Conservation (phyloP, 2,888 invertebrate genomes). For the Sesia bembeciformis region DNA sequence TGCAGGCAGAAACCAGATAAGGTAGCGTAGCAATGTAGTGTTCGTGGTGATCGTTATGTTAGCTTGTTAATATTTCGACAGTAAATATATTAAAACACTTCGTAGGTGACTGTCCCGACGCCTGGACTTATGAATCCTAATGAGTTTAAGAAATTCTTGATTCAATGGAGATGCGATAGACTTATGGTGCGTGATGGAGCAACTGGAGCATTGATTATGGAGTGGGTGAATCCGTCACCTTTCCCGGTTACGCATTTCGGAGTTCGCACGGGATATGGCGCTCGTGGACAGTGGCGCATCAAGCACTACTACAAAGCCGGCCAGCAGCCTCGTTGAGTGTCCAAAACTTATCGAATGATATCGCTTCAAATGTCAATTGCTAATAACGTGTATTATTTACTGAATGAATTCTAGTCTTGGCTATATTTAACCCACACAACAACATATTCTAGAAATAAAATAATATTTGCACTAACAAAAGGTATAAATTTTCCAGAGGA, state of each 20-base stretch:
- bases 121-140: constrained; percentile 72
- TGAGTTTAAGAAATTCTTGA: constrained; percentile 70
- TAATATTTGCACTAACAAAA: not conserved
- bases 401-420: not conserved
- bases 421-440: not conserved
- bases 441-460: not conserved
- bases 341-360: constrained; percentile 22
- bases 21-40: constrained; percentile 50
- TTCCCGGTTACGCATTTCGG: constrained; percentile 77
- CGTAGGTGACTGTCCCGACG: constrained; percentile 74
- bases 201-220: constrained; percentile 69
- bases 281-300: constrained; percentile 78
- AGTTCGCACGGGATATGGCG: constrained; percentile 78
- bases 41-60: constrained; percentile 11
- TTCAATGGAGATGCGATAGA: constrained; percentile 74
- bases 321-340: constrained; percentile 53
- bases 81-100: constrained; percentile 20
- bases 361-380: constrained; percentile 48
- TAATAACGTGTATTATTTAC: constrained; percentile 8
- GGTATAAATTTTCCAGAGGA: not conserved
- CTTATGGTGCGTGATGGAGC: constrained; percentile 61
- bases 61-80: not conserved
- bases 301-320: constrained; percentile 37
- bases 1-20: constrained; percentile 77
- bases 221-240: constrained; percentile 75